Base-by-base conservation (phyloP, 2,797 vertebrate species). In the Melanitta fusca region DNA sequence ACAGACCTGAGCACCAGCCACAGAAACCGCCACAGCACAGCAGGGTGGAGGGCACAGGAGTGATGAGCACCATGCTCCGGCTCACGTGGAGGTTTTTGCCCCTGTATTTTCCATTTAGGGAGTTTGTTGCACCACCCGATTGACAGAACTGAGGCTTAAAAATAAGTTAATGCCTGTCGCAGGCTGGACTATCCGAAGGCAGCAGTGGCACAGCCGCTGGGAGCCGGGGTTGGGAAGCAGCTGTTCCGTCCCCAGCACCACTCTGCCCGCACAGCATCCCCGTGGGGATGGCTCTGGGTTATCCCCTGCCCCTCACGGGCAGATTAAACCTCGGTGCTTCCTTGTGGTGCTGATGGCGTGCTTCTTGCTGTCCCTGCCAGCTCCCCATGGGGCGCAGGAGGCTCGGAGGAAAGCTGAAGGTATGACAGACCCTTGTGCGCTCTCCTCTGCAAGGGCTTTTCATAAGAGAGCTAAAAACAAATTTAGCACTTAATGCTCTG, bases 401-500 rank as follows among this genome's bases (percentile, higher is more conserved):
- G 57, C 74, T 60, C 0, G 7, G 24, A 80, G 79, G 34, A 53
- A 62, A 88, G 24, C 80, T 53, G 73, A 1, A 82, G 78, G 93
- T 82, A 80, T 71, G 74, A 32, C 85, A 93, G 94, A 72, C 90
- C 92, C 94, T 94, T 78, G 94, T 95, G 93, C 65, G 88, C 90
- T 91, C 91, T 19, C 49, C 69, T 94, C 61, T 5, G 58, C 77
- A 6, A 95, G 73, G 89, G 89, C 92, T 96, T 95, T 93, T 94
- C 93, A 91, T 70, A 80, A 88, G 75, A 79, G 80, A 97, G 96
- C 93, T 91, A 91, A 95, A 97, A 94, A 95, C 92, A 94, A 97
- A 96, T 96, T 91, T 91, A 96, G 92, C 96, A 95, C 97, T 97
- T 95, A 87, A 91, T 88, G 88, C 80, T 94, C 78, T 95, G 96